These are phyloP conservation scores for Heliconius sara DNA, from an alignment of 2,888 invertebrate species.

Conservation along the genomic window DNA sequence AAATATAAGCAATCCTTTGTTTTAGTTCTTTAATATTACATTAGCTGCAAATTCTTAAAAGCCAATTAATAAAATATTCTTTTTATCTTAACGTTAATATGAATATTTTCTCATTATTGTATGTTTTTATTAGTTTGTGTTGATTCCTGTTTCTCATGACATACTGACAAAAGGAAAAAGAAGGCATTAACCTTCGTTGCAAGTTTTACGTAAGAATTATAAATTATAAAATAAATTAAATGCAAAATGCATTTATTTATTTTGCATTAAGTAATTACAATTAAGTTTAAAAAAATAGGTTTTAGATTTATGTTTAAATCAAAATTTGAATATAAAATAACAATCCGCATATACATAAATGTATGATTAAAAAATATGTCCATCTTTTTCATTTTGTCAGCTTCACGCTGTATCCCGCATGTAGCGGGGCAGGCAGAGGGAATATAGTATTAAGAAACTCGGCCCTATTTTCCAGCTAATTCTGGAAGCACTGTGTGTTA, in stretches of 20 bases:
- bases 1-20: not conserved
- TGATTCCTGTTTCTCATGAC: slow-evolving; percentile 12
- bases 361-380: too few relatives aligned
- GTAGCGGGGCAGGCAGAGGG: too few relatives aligned
- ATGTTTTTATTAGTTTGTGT: slow-evolving; percentile 4
- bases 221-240: not conserved
- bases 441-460: too few relatives aligned
- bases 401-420: too few relatives aligned
- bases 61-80: not conserved
- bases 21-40: slow-evolving; percentile 1
- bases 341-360: not conserved
- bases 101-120: slow-evolving; percentile 15
- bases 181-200: slow-evolving; percentile 12
- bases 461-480: too few relatives aligned
- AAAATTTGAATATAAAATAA: not conserved
- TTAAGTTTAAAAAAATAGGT: not conserved
- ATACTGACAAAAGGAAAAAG: slow-evolving; percentile 13
- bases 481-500: too few relatives aligned
- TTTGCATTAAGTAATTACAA: not conserved
- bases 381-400: too few relatives aligned
- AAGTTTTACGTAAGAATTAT: slow-evolving; percentile 9
- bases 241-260: not conserved
- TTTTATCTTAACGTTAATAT: not conserved
- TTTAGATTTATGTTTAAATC: not conserved
- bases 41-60: not conserved